Percentiles rank a stretch among this genome's conserved stretches.
Evolutionary conservation across 2,888 invertebrate species (phyloP).

Genomic region (Choreutis nemorana): DNA sequence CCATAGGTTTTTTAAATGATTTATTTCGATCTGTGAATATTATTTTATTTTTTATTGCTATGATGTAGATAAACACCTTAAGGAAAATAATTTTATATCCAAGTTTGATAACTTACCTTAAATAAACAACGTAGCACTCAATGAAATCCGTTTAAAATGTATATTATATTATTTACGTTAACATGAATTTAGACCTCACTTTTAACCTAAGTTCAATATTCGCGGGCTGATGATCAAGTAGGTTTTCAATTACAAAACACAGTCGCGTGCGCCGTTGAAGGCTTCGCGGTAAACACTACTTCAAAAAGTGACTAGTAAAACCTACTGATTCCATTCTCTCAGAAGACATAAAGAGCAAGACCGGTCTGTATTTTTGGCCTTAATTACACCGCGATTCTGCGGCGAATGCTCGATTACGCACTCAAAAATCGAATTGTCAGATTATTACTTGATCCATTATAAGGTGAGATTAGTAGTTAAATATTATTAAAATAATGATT

Average conservation of each 20-base stretch:
- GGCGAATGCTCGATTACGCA: too few species aligned
- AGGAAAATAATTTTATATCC: not conserved
- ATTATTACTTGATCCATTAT: too few species aligned
- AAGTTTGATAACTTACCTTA: not conserved
- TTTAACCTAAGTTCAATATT: conserved; percentile 4
- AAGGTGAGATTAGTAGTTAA: too few species aligned
- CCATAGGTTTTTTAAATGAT: too few species aligned
- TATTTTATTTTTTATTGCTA: not conserved
- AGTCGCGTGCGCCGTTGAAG: conserved; percentile 26
- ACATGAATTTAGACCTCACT: not conserved
- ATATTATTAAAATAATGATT: too few species aligned
- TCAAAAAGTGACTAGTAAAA: too few species aligned
- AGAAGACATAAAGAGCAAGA: not conserved
- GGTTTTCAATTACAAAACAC: too few species aligned
- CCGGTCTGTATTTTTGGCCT: conserved; percentile 1
- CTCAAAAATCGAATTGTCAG: too few species aligned
- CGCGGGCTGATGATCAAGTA: conserved; percentile 1
- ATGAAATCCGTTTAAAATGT: conserved; percentile 2
- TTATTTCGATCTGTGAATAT: not conserved
- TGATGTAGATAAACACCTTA: not conserved
- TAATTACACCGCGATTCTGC: too few species aligned
- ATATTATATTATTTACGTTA: too few species aligned
- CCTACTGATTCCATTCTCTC: conserved; percentile 1
- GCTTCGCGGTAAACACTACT: conserved; percentile 26
- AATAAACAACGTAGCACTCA: conserved; percentile 3